Evolutionary conservation across 2,797 vertebrate species (phyloP), one percentile per base, ranked within the genome.

Genomic region (Tarsius wallacei): DNA sequence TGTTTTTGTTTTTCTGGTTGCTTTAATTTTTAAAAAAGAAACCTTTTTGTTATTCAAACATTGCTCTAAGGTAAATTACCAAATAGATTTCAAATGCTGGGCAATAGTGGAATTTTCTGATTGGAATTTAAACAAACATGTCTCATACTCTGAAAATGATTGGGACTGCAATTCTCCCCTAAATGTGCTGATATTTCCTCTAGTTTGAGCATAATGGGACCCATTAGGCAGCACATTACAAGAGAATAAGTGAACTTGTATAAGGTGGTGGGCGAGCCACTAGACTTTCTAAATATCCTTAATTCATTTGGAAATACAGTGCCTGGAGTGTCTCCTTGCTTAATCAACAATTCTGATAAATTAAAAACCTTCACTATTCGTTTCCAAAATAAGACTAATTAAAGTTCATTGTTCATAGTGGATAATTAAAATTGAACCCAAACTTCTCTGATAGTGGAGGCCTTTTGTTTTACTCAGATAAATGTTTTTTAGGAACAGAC

Each of bases 311-410:
- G 70, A 80, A 95, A 94, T 73, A 28, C 21, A 76, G 73, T 93
- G 77, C 91, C 85, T 92, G 57, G 22, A 90, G 76, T 90, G 57
- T 74, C 66, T 64, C 31, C 16, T 42, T 70, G 64, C 91, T 90
- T 84, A 89, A 94, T 96, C 61, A 85, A 53, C 31, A 70, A 7
- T 77, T 81, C 64, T 73, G 73, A 26, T 4, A 87, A 80, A 55
- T 47, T 5, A 64, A 92, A 95, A 95, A 31, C 5, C 9, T 81
- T 84, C 31, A 74, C n/a, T 33, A 33, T 21, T 92, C 13, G n/a
- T 70, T 71, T 88, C 73, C 66, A 80, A 66, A 94, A 70, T 86
- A 83, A 96, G 59, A 47, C 74, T 70, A 87, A 96, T 89, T 91
- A 95, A 87, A 93, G 42, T 71, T 51, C 24, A 59, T 86, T 91